Base-by-base conservation (phyloP, 2,113 vertebrate species). In the Corythornis madagascariensis region DNA sequence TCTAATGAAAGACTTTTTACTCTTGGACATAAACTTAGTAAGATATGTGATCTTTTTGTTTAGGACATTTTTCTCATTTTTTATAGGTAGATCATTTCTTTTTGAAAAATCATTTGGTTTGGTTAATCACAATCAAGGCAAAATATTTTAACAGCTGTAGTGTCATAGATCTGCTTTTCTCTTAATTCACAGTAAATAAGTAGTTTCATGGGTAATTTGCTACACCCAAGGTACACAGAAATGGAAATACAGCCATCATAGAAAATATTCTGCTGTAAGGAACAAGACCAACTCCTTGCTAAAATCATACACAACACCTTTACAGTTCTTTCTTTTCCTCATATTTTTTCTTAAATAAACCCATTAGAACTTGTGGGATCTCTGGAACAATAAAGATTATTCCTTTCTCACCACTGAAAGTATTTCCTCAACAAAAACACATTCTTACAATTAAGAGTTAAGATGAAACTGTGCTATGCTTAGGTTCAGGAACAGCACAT, bases 81-180 rank as follows among this genome's bases (percentile, higher is more conserved):
- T 52, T 92, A 11, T 56, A 64, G 65, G 71, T 56, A 78, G 43
- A 70, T 83, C 79, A 64, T 88, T 88, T 95, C 42, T 57, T 86
- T 90, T 83, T 84, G 45, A 78, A 83, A 88, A 7, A 21, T 57
- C 67, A 21, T 40, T 61, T 95, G 28, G 77, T 83, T 45, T 60
- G 66, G 35, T 7, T 73, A 89, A 71, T 90, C 80, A 89, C 48
- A 86, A 61, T 92, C 92, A 92, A 91, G 86, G 21, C 15, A 92
- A 94, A 86, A 73, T 76, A 64, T 64, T 86, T 88, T 96, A 57
- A 76, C 48, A 84, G 4, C 43, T 65, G 6, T 63, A 73, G 40
- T 64, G 35, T 77, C 66, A 75, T 45, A 79, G 45, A 53, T 75
- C 59, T 76, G 22, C 47, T 82, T 76, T 90, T 84, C 45, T 89